Conservation (phyloP, 2,113 vertebrate genomes). For the Halichoerus grypus region DNA sequence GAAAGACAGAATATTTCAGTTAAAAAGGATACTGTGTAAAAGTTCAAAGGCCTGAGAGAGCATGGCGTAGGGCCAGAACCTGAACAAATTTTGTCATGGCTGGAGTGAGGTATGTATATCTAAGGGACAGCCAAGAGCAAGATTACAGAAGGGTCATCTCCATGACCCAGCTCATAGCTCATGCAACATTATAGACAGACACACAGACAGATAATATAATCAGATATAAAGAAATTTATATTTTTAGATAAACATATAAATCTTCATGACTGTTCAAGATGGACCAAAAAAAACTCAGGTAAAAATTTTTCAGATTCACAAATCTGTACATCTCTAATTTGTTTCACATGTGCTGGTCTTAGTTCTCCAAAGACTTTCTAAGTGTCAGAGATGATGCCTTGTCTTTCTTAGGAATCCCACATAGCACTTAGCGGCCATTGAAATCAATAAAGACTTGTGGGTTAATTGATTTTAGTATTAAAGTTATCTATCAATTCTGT, state of each 20-base stretch:
- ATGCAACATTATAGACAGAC: background rate
- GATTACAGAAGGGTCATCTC: background rate
- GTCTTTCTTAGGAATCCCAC: background rate
- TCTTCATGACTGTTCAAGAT: background rate
- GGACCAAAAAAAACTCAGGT: background rate
- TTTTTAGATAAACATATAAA: background rate
- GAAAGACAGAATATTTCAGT: background rate
- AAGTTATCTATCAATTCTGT: background rate
- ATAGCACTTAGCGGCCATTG: background rate
- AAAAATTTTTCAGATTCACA: background rate
- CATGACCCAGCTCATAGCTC: background rate
- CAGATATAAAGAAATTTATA: background rate
- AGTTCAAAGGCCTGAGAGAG: background rate
- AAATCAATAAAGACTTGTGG: background rate
- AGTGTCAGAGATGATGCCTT: background rate
- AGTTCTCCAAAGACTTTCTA: background rate
- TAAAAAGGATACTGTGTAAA: background rate
- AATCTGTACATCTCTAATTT: background rate
- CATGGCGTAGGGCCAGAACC: background rate
- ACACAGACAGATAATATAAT: background rate
- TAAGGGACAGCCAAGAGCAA: background rate
- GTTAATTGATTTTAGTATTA: constrained; percentile 44
- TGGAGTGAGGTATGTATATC: background rate
- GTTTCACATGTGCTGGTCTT: background rate
- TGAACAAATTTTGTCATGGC: background rate